phyloP scores from a whole-genome alignment of 2,113 vertebrate genomes.

The pig (Sus scrofa) region DNA sequence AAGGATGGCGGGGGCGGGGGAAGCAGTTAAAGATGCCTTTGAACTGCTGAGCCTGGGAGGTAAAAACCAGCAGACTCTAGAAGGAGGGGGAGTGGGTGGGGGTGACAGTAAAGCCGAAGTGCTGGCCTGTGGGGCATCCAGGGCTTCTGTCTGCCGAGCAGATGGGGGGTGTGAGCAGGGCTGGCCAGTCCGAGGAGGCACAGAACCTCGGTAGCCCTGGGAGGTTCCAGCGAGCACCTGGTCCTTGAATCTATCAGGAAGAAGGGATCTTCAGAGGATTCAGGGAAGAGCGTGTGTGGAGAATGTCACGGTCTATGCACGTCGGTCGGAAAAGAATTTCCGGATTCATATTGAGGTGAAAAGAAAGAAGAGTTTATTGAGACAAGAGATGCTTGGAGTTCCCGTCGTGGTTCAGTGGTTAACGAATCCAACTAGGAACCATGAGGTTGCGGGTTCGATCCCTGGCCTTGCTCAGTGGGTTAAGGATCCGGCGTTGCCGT shows the following conservation, averaged over 20 bases:
- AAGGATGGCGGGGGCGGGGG: too few species aligned
- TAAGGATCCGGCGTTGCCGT: too few species aligned
- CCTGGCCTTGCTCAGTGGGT: too few species aligned
- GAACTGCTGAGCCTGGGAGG: neutral
- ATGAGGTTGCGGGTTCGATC: too few species aligned
- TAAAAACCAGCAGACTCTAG: neutral
- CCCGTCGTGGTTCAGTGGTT: too few species aligned
- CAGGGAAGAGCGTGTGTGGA: neutral
- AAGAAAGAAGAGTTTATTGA: too few species aligned
- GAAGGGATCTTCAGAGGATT: neutral
- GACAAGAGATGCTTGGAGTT: too few species aligned
- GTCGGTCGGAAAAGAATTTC: too few species aligned
- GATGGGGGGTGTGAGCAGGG: neutral
- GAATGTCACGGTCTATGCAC: too few species aligned
- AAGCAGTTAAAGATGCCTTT: neutral
- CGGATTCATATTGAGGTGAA: too few species aligned
- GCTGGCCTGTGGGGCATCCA: too few species aligned
- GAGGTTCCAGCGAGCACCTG: neutral
- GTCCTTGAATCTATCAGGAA: neutral
- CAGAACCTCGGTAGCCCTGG: neutral
- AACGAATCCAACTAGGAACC: too few species aligned
- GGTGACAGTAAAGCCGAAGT: neutral
- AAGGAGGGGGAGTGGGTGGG: neutral
- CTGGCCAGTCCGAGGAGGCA: neutral
- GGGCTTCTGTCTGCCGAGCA: neutral